These are phyloP conservation scores for Lithodes maja DNA, from an alignment of 2,888 invertebrate species.

Conservation along the genomic window DNA sequence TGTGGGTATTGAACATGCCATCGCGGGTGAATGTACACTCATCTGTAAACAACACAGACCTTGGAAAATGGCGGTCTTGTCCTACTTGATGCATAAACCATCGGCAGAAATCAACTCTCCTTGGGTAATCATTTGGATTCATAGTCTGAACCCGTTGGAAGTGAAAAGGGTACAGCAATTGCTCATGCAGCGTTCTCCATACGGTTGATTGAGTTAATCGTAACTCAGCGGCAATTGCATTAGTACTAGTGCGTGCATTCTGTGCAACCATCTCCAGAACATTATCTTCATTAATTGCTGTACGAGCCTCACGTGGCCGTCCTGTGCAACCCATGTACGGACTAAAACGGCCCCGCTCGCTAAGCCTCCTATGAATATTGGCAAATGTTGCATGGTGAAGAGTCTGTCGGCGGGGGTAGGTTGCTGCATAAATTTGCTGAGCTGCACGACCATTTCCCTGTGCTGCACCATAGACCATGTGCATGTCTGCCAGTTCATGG, in stretches of 20 bases:
- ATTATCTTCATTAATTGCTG: conserved; percentile 1
- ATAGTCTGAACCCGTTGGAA: conserved; percentile 16
- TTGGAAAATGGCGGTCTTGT: conserved; percentile 5
- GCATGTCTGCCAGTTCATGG: conserved; percentile 7
- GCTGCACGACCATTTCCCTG: conserved; percentile 13
- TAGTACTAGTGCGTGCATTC: conserved; percentile 18
- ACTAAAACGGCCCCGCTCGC: conserved; percentile 13
- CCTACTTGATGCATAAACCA: conserved; percentile 15
- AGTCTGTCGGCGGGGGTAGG: not conserved
- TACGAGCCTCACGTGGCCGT: not conserved
- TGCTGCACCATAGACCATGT: not conserved
- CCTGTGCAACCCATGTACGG: conserved; percentile 15
- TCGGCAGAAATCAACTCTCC: conserved; percentile 19
- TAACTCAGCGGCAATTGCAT: conserved; percentile 14
- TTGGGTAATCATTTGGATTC: conserved; percentile 24
- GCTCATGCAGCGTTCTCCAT: not conserved
- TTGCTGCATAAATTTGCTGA: not conserved
- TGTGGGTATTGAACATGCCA: conserved; percentile 6
- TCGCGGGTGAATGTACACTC: conserved; percentile 26
- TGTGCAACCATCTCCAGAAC: conserved; percentile 26
- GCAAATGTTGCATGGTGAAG: conserved; percentile 7
- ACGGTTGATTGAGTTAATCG: conserved; percentile 8
- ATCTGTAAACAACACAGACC: conserved; percentile 7
- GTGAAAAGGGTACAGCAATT: conserved; percentile 9
- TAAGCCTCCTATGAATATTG: conserved; percentile 6